Evolutionary conservation across 2,797 vertebrate species (phyloP).

Genomic region (Phoeniculus purpureus): DNA sequence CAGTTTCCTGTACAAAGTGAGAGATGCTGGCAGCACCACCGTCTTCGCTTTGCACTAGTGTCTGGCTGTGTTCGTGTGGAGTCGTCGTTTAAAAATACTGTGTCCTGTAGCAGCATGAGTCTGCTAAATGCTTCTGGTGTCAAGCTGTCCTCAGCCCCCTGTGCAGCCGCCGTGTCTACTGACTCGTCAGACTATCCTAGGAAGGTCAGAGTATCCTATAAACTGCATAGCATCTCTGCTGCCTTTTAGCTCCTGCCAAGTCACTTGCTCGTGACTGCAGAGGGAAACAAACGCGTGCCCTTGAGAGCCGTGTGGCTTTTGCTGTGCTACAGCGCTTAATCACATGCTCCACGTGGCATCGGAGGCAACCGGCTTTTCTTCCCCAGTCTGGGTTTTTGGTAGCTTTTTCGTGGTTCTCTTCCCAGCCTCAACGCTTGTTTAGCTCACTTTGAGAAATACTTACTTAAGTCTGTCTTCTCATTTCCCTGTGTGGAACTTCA

Average conservation of each 20-base stretch:
- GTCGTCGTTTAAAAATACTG: not conserved
- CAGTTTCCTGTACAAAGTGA: not conserved
- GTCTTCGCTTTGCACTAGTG: rapidly evolving
- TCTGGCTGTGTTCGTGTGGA: rapidly evolving
- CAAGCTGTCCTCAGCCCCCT: not conserved
- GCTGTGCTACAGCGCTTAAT: not conserved
- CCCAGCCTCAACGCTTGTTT: not conserved
- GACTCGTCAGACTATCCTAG: not conserved
- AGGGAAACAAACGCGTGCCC: not conserved
- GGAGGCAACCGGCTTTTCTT: not conserved
- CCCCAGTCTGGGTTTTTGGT: not conserved
- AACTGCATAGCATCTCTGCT: not conserved
- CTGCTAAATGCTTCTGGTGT: not conserved
- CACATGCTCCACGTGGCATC: rapidly evolving
- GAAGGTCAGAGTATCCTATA: constrained; percentile 47
- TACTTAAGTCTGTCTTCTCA: not conserved
- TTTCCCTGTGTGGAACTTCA: not conserved
- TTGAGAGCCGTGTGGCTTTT: not conserved
- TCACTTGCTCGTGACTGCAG: constrained; percentile 6
- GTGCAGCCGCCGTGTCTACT: not conserved
- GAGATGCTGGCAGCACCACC: rapidly evolving
- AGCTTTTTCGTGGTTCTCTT: not conserved
- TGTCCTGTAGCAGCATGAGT: not conserved
- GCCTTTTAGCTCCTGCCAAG: constrained; percentile 41
- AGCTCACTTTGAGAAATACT: not conserved